Evolutionary conservation across 2,888 invertebrate species (phyloP).

Genomic region (Drosophila setosimentum): DNA sequence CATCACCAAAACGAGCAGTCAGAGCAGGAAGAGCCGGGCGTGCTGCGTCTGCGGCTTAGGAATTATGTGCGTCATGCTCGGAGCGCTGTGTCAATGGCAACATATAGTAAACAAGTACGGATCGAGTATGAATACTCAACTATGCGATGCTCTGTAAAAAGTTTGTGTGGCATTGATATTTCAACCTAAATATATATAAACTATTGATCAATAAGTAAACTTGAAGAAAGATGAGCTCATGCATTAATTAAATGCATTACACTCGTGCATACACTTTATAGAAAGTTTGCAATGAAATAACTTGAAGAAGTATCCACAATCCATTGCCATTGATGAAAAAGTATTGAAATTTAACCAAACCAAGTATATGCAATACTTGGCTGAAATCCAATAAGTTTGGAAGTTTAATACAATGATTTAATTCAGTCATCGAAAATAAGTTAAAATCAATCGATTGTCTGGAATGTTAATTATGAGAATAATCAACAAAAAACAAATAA

Average conservation of each 20-base stretch:
- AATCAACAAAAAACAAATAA: background rate
- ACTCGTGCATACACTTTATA: background rate
- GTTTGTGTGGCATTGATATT: background rate
- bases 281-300: background rate
- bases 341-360: background rate
- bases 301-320: background rate
- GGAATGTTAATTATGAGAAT: background rate
- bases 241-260: background rate
- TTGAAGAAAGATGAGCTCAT: background rate
- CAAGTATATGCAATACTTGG: background rate
- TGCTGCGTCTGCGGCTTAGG: constrained; percentile 62
- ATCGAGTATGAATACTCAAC: background rate
- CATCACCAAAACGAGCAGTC: constrained; percentile 10
- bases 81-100: constrained; percentile 71
- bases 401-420: background rate
- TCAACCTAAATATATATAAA: too few species aligned
- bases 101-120: constrained; percentile 31
- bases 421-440: background rate
- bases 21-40: background rate
- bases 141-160: constrained; percentile 3
- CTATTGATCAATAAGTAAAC: background rate
- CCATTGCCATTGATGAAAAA: background rate
- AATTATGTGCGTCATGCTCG: constrained; percentile 80
- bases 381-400: background rate
- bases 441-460: background rate